Conservation (phyloP, 2,797 vertebrate species). For the Sternotherus odoratus region DNA sequence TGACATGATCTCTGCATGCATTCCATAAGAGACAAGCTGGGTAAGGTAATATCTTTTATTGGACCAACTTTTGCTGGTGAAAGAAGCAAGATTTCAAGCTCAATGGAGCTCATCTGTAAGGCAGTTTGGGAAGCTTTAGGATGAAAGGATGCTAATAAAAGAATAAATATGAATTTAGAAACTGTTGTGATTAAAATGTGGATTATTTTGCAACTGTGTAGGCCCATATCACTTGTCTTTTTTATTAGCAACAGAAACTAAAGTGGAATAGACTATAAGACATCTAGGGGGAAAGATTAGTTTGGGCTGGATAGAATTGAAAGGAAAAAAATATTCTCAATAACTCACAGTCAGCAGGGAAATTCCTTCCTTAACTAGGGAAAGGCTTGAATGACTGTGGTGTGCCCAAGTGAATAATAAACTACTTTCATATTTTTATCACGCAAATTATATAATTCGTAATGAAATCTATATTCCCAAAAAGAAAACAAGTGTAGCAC, state of each 20-base stretch:
- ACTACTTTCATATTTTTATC: constrained; percentile 13
- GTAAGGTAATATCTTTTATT: background rate
- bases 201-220: background rate
- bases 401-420: constrained; percentile 35
- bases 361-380: constrained; percentile 39
- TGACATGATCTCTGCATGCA: background rate
- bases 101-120: background rate
- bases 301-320: constrained; percentile 34
- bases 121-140: constrained; percentile 16
- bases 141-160: background rate
- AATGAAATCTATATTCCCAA: background rate
- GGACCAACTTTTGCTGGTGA: background rate
- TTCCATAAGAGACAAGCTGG: background rate
- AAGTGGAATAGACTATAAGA: background rate
- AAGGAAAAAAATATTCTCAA: constrained; percentile 41
- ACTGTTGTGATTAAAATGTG: background rate
- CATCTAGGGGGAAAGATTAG: background rate
- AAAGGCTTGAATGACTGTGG: constrained; percentile 12
- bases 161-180: constrained; percentile 27
- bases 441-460: background rate
- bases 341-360: background rate
- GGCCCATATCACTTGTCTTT: background rate
- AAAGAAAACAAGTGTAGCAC: background rate
- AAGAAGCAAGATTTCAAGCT: background rate
- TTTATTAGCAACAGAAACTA: constrained; percentile 5